Base-by-base conservation (phyloP, 2,797 vertebrate genomes). In the Bradypodion pumilum region DNA sequence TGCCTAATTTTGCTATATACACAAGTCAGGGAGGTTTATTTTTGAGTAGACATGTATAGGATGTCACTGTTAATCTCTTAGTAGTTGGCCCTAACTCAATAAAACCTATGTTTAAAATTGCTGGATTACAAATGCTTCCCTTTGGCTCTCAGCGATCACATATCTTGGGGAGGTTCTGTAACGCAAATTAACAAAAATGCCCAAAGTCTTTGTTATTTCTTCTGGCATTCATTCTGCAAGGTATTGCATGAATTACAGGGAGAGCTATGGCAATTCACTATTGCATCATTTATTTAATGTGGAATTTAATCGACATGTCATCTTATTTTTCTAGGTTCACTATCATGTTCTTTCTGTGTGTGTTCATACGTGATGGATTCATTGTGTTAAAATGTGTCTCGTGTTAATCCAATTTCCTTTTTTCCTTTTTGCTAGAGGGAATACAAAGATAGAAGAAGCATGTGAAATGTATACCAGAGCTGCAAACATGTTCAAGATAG, bases 401-500 rank as follows among this genome's bases (percentile, higher is more conserved):
- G 29, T 42, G 16, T 0, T 82, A 73, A 88, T 27, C 52, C 40
- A 12, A 27, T 65, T 70, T 25, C 29, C 35, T 32, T 86, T 46
- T 76, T 0, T 0, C 44, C 7, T 78, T 88, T 84, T 19, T 93
- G 94, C 66, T 91, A 99, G 98, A 87, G 98, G 98, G 87, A 98
- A 96, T 93, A 97, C 98, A 78, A 98, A 97, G 91, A 96, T 99
- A 86, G 99, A 99, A 94, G 99, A 99, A 86, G 99, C 99, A 0
- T 99, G 99, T 78, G 98, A 99, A 91, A 99, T 99, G 99, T 99
- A 99, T 91, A 98, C 98, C 91, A 97, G 98, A 96, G 98, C 99
- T 68, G 98, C 99, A 91, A 99, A 99, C 96, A 99, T 99, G 99
- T 99, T 99, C 96, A 99, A 99, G 97, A 99, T 99, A 93, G 97